Evolutionary conservation across 2,797 vertebrate genomes (phyloP), one percentile per base, ranked within the genome.

Genomic region (Tragelaphus oryx): DNA sequence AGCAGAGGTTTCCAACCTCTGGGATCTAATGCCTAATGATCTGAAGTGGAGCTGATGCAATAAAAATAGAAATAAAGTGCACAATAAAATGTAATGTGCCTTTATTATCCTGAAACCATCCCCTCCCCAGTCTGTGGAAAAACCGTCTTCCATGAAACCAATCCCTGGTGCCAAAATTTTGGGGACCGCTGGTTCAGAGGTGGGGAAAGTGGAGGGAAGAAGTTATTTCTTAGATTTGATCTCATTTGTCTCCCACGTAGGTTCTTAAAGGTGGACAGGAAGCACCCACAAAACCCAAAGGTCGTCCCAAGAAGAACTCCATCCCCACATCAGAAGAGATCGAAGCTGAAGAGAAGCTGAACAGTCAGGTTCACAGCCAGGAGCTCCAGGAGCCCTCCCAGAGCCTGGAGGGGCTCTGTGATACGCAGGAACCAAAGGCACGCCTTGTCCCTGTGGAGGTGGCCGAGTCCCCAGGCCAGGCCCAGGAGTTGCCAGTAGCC

Each of bases 221-320:
- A 60, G 8, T 59, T 52, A 28, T 59, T 68, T 85, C 57, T 57
- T 50, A 10, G 26, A 50, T 74, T 33, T 79, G 83, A 30, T 62
- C 46, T 80, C 20, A 5, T 85, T 87, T 79, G 88, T 24, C 18
- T 94, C 68, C 81, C 88, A 87, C 93, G 5, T 96, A 99, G 99
- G 99, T 99, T 95, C 98, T 99, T 93, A 99, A 99, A 98, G 99
- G 99, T 95, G 99, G 99, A 85, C 99, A 99, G 24, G 99, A 99
- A 98, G 99, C 99, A 74, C 99, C 99, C 24, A 99, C 99, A 0
- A 99, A 99, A 97, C 99, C 99, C 97, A 99, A 99, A 98, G 99
- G 99, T 28, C 98, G 99, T 86, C 99, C 99, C n/a, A 99, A 99
- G 98, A 99, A 99, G 98, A 99, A 99, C 98, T 99, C 99, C 80